Base-by-base conservation (phyloP, 53 echinoderm and acorn worm species). In the Temnopleurus reevesii region DNA sequence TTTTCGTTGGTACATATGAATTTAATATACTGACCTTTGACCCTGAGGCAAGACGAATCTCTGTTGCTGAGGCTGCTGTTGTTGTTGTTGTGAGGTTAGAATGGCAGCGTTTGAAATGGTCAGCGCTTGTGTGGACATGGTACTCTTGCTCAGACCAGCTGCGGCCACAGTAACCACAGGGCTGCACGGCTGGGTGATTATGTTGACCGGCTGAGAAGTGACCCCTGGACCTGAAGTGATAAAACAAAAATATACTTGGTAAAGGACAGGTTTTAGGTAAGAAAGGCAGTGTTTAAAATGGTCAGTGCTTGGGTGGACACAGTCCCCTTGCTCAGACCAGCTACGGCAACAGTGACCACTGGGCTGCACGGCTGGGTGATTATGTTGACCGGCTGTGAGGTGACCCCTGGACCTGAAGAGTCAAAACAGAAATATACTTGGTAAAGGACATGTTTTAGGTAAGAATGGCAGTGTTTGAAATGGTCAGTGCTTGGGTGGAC, bases 311-410 rank as follows among this genome's bases (percentile, higher is more conserved):
- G 65, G 29, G 55, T 66, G 23, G 88, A 66, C 12, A 87, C 88
- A 5, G 88, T 49, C 4, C 47, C 17, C 71, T 87, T 87, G n/a
- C 45, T 17, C 66, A 83, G 49, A 19, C 45, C 83, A 3, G 85
- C 95, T 33, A 93, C 95, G 43, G 95, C 95, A 31, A n/a, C n/a
- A 5, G 95, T 95, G 38, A 95, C 95, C 35, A 93, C 93, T 21
- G 95, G 95, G 54, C 95, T 95, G 53, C 85, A 95, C 8, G 95
- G 95, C 90, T 95, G 93, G 12, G 93, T 93, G 93, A 95, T 95
- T 61, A 95, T 91, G 76, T 93, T 95, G 41, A 95, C 87, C 1
- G 95, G 93, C 82, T 95, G 95, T 8, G 93, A 91, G 36, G 79
- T 91, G 27, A 81, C 86, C 0, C 89, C 91, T 27, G 91, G 57